Conservation (phyloP, 1,140 invertebrate genomes). For the Dendroctonus valens region DNA sequence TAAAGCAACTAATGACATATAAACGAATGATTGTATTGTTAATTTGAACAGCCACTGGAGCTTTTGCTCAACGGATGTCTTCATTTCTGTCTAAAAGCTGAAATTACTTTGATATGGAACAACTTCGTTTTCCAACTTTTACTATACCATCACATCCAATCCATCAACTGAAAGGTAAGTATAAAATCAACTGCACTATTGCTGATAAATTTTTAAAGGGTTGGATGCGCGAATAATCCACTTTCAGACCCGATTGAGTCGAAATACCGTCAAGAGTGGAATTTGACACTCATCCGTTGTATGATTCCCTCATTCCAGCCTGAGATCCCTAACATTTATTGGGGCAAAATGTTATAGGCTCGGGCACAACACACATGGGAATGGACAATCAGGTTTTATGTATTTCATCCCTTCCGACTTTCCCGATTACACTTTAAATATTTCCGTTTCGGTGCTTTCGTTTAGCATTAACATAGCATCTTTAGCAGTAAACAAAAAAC, state of each 20-base stretch:
- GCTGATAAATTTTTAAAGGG: no score
- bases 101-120: no score
- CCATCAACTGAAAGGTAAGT: no score
- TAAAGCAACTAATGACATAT: no score
- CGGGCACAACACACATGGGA: conserved; percentile 27
- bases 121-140: no score
- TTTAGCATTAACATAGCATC: conserved; percentile 14
- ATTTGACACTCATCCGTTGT: conserved; percentile 7
- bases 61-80: no score
- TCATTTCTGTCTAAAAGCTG: no score
- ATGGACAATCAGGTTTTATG: conserved; percentile 30
- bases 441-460: conserved; percentile 18
- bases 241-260: conserved; percentile 2
- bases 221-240: not conserved
- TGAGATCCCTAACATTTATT: conserved; percentile 18
- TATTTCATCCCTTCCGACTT: conserved; percentile 20
- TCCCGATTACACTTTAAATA: conserved; percentile 26
- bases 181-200: no score
- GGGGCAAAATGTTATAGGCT: conserved; percentile 24
- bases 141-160: no score
- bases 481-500: not conserved
- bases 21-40: no score
- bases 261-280: conserved; percentile 11
- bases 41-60: no score
- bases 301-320: conserved; percentile 7